phyloP scores from a whole-genome alignment of 2,113 vertebrate genomes.

The Xerus inauris region DNA sequence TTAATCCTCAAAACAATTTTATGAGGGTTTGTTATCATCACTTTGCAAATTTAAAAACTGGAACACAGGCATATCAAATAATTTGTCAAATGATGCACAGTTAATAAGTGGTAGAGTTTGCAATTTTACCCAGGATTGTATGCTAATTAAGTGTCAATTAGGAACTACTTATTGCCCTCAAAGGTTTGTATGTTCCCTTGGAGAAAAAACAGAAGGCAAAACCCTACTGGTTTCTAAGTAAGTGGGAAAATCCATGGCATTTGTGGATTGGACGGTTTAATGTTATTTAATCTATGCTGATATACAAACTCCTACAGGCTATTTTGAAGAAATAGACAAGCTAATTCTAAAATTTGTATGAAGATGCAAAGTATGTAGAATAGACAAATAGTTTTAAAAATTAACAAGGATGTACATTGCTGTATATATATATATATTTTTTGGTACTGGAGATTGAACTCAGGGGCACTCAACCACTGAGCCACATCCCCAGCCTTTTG shows the following conservation, averaged over 20 bases:
- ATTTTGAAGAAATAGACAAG: conserved; percentile 39
- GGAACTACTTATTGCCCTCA: background rate
- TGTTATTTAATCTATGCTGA: background rate
- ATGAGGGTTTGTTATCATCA: background rate
- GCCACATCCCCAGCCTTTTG: too few species aligned
- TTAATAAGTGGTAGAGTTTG: background rate
- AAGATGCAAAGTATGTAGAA: background rate
- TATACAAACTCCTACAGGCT: background rate
- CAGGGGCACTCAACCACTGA: too few species aligned
- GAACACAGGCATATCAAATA: background rate
- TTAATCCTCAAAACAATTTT: conserved; percentile 12
- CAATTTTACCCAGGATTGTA: background rate
- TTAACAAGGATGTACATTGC: too few species aligned
- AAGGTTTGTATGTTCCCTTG: background rate
- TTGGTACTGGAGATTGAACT: too few species aligned
- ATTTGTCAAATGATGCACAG: background rate
- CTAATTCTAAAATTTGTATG: background rate
- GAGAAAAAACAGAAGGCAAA: background rate
- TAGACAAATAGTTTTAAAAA: background rate
- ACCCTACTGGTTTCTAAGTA: background rate
- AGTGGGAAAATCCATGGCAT: background rate
- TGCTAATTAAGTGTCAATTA: background rate
- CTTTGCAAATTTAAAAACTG: background rate
- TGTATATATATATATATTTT: too few species aligned
- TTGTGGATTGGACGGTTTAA: background rate